These are phyloP conservation scores for Linepithema humile DNA, from an alignment of 1,140 invertebrate genomes.

Conservation along the genomic window DNA sequence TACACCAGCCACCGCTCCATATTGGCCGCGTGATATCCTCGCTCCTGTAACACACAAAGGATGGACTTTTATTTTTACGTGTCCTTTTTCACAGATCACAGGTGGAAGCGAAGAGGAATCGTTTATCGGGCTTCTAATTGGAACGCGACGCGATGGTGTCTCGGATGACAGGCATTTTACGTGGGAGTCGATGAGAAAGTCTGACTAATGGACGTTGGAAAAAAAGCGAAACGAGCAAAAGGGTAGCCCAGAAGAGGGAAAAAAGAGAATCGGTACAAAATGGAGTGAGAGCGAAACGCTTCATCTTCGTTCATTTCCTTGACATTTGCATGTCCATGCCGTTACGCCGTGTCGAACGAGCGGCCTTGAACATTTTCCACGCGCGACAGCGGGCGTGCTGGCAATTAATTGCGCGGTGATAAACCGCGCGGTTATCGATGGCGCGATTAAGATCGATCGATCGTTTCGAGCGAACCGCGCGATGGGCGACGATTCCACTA, in stretches of 20 bases:
- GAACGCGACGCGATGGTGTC: conserved; percentile 10
- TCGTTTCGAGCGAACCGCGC: background rate
- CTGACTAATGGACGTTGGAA: conserved; percentile 28
- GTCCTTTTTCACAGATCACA: background rate
- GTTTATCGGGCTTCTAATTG: conserved; percentile 44
- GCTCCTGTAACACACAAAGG: conserved; percentile 39
- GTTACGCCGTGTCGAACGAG: background rate
- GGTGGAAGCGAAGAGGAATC: background rate
- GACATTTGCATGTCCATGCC: conserved; percentile 38
- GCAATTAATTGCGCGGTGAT: conserved; percentile 34
- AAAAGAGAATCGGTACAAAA: background rate
- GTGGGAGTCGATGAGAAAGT: conserved; percentile 18
- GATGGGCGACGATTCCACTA: conserved; percentile 17
- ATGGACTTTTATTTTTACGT: conserved; percentile 4
- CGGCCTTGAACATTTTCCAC: conserved; percentile 49
- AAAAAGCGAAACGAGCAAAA: background rate
- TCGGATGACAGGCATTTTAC: conserved; percentile 4
- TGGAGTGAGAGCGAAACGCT: background rate
- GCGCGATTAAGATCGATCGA: conserved; percentile 47
- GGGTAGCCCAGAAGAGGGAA: background rate
- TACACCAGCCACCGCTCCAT: conserved; percentile 62
- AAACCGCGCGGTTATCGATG: conserved; percentile 30
- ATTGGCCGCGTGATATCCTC: conserved; percentile 28
- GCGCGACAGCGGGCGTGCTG: background rate
- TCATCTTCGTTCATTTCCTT: conserved; percentile 33